These are phyloP conservation scores for Progne subis DNA, from an alignment of 2,113 vertebrate genomes.

Conservation along the genomic window DNA sequence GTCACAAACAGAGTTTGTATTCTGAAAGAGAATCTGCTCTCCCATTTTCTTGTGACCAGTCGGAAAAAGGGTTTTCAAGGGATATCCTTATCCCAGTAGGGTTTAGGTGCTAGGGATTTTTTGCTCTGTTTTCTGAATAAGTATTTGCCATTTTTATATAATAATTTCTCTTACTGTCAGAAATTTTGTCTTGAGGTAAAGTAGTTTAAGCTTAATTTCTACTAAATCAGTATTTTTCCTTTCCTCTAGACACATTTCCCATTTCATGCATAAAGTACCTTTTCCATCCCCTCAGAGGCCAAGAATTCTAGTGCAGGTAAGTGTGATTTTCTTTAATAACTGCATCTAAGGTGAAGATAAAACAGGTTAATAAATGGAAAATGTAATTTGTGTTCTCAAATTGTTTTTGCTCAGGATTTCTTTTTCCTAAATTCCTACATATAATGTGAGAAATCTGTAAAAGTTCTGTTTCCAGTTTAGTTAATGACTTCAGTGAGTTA, in stretches of 20 bases:
- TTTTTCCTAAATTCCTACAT: neutral
- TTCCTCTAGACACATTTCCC: conserved; percentile 89
- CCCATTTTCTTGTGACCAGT: neutral
- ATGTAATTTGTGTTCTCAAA: neutral
- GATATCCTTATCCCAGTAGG: neutral
- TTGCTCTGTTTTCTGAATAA: neutral
- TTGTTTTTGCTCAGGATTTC: neutral
- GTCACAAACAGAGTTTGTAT: neutral
- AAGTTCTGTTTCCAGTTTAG: neutral
- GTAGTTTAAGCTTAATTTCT: neutral
- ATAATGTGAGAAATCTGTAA: neutral
- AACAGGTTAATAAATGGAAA: neutral
- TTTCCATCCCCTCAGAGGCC: conserved; percentile 95
- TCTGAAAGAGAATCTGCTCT: neutral
- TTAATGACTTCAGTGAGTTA: neutral
- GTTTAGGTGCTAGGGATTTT: neutral
- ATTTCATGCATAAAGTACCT: conserved; percentile 98
- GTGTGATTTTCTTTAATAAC: conserved; percentile 1
- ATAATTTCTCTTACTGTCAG: neutral
- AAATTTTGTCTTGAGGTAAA: neutral
- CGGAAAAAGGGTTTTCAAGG: neutral
- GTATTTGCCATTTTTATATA: neutral
- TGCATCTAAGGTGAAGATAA: neutral
- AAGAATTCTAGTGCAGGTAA: conserved; percentile 95
- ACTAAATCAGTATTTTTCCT: conserved; percentile 20